Evolutionary conservation across 2,888 invertebrate genomes (phyloP).

Genomic region (Eilema griseolum): DNA sequence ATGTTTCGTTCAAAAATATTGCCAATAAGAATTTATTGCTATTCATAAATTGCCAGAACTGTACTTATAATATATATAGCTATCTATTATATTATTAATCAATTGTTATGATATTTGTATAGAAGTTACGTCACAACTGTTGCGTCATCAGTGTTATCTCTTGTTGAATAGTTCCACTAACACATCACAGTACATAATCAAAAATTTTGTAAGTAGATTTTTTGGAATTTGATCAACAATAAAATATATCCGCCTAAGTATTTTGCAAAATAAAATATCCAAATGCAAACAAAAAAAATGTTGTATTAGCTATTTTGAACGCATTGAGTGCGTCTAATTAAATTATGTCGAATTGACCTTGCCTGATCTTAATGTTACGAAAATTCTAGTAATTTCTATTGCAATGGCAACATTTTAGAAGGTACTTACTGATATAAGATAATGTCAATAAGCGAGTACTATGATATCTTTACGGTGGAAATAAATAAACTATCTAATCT

Average conservation of each 20-base stretch:
- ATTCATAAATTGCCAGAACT: constrained; percentile 13
- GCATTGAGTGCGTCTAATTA: not conserved
- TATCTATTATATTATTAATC: constrained; percentile 35
- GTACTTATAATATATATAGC: constrained; percentile 35
- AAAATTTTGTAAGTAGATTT: constrained; percentile 43
- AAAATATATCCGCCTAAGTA: constrained; percentile 46
- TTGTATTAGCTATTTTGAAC: constrained; percentile 29
- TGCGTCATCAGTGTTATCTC: constrained; percentile 61
- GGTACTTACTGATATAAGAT: not conserved
- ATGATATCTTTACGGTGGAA: not conserved
- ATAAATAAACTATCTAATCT: constrained; percentile 5
- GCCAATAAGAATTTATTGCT: not conserved
- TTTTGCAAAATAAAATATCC: constrained; percentile 36
- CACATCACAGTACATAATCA: constrained; percentile 40
- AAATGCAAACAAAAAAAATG: constrained; percentile 33
- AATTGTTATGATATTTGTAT: constrained; percentile 36
- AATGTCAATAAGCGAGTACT: not conserved
- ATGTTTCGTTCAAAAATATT: not conserved
- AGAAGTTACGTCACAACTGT: constrained; percentile 46
- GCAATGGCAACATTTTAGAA: not conserved
- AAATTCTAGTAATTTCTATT: not conserved
- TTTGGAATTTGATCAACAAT: constrained; percentile 45
- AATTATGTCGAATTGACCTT: constrained; percentile 5
- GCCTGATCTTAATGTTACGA: not conserved
- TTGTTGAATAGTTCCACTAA: constrained; percentile 36